Conservation (phyloP, 2,113 vertebrate genomes). For the Heterochromis multidens region DNA sequence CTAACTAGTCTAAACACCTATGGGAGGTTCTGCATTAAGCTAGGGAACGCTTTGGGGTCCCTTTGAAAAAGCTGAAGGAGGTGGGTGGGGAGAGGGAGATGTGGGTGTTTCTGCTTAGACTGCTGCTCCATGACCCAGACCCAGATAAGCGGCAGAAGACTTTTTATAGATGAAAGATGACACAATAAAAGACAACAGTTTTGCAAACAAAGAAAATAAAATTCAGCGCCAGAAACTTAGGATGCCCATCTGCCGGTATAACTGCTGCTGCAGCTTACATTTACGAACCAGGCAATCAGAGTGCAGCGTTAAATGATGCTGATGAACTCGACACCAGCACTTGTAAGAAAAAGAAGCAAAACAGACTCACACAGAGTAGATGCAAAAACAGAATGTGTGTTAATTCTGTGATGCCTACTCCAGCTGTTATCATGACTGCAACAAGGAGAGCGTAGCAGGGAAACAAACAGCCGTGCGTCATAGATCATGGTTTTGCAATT, state of each 20-base stretch:
- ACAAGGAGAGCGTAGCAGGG: background rate
- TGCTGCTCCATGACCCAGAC: too few relatives aligned
- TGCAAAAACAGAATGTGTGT: background rate
- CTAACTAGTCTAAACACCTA: fast-evolving
- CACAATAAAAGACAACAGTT: background rate
- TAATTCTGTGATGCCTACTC: background rate
- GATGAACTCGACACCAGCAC: background rate
- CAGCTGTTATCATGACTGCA: background rate
- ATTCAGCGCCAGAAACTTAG: background rate
- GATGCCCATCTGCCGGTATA: background rate
- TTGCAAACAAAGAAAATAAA: background rate
- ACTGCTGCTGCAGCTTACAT: background rate
- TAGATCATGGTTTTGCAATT: background rate
- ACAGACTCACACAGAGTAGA: background rate
- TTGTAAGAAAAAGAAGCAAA: background rate
- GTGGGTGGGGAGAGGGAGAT: too few relatives aligned
- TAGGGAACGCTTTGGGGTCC: too few relatives aligned
- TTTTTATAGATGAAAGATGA: background rate
- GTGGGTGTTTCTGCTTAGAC: too few relatives aligned
- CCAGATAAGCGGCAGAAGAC: too few relatives aligned
- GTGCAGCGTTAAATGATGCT: background rate
- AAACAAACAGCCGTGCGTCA: background rate
- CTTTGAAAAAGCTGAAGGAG: too few relatives aligned
- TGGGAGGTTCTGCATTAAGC: background rate
- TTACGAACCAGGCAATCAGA: background rate